These are phyloP conservation scores for Pitta sordida DNA, from an alignment of 2,113 vertebrate species.

Conservation along the genomic window DNA sequence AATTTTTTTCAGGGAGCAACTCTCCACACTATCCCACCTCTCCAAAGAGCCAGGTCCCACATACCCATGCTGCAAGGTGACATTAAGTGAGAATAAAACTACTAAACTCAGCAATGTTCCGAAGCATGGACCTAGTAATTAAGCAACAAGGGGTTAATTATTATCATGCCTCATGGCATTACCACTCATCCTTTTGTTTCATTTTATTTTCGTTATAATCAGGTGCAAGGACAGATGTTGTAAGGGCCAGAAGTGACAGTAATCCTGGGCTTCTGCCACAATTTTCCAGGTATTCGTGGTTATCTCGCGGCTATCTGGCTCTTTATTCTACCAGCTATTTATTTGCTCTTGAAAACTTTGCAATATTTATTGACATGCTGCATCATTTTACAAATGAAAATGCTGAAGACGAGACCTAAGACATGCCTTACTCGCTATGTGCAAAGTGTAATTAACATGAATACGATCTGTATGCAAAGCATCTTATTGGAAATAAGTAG, in stretches of 20 bases:
- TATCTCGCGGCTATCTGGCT: background rate
- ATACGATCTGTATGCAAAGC: slow-evolving; percentile 4
- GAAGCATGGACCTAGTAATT: background rate
- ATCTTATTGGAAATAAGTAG: background rate
- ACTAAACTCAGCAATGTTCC: background rate
- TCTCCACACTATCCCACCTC: background rate
- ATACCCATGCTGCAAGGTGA: background rate
- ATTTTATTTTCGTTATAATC: background rate
- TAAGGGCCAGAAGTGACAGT: background rate
- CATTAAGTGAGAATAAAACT: background rate
- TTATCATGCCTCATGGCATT: background rate
- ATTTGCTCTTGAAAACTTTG: background rate
- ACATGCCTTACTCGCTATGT: background rate
- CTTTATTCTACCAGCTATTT: background rate
- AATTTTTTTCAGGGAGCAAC: background rate
- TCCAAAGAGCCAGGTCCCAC: background rate
- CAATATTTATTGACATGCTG: background rate
- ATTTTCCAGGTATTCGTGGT: fast-evolving
- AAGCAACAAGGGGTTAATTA: background rate
- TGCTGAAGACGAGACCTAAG: background rate
- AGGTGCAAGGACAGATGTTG: background rate
- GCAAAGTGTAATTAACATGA: background rate
- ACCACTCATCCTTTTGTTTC: background rate
- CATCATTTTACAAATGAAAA: background rate
- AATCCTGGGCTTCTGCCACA: background rate